Evolutionary conservation across 2,888 invertebrate species (phyloP).

Genomic region (Andricus quercusramuli): DNA sequence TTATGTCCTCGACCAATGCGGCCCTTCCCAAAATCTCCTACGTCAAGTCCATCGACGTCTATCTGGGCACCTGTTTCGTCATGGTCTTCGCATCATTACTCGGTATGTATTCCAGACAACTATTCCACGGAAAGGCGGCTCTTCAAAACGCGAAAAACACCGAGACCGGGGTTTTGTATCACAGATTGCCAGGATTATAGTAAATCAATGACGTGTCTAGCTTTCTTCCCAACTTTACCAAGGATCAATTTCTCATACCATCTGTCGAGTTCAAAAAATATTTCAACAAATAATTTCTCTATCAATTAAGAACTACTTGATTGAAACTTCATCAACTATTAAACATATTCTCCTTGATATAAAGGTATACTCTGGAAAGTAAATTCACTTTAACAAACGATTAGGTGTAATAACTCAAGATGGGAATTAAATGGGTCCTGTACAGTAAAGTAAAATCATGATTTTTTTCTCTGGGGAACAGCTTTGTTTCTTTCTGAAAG

Average conservation of each 20-base stretch:
- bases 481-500: constrained; percentile 31
- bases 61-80: constrained; percentile 98
- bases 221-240: constrained; percentile 39
- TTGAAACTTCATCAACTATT: not conserved
- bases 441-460: constrained; percentile 33
- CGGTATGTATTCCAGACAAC: constrained; percentile 83
- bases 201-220: constrained; percentile 39
- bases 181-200: constrained; percentile 40
- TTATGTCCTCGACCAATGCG: constrained; percentile 97
- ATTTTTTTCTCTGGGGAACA: constrained; percentile 1
- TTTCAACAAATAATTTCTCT: not conserved
- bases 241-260: constrained; percentile 27
- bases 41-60: constrained; percentile 98
- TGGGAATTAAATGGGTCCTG: constrained; percentile 23
- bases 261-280: not conserved
- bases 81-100: constrained; percentile 99
- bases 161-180: constrained; percentile 36
- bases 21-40: constrained; percentile 98
- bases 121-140: constrained; percentile 20
- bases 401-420: not conserved
- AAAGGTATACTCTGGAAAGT: not conserved
- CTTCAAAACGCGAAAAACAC: constrained; percentile 15
- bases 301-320: not conserved
- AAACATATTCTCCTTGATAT: no score
- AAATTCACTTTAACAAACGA: not conserved